Conservation (phyloP, 35 echinoderm and acorn worm genomes). For the Ophioderma brevispina region DNA sequence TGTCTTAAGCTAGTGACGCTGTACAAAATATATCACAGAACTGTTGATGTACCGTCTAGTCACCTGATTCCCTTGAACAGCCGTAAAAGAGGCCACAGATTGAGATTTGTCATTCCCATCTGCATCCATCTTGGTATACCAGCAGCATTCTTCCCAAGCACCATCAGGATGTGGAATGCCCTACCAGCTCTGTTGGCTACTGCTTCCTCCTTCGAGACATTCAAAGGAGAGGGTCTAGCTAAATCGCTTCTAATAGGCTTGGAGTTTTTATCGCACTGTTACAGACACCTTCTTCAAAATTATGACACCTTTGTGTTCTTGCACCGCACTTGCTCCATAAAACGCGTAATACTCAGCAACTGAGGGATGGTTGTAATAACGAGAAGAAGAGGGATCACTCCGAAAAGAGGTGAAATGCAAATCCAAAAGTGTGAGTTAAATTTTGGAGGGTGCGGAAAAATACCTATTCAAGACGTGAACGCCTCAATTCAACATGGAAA, state of each 20-base stretch:
- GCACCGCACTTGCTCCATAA: too few species aligned
- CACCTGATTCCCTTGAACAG: constrained; percentile 2
- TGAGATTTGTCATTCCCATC: background rate
- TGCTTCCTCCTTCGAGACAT: background rate
- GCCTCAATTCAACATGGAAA: too few species aligned
- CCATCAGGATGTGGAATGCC: background rate
- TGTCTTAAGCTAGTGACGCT: constrained; percentile 19
- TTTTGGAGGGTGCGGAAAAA: too few species aligned
- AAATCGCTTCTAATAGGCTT: background rate
- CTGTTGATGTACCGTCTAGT: constrained; percentile 15
- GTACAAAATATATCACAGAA: constrained; percentile 36
- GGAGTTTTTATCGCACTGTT: background rate
- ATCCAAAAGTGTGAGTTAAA: too few species aligned
- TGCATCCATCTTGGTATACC: background rate
- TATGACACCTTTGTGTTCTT: background rate
- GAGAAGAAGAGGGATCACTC: too few species aligned
- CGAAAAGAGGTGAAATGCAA: too few species aligned
- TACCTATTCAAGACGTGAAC: too few species aligned
- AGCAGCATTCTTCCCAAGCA: background rate
- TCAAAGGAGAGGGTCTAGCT: background rate
- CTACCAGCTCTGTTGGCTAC: too few species aligned
- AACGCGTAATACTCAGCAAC: too few species aligned
- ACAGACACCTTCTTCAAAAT: background rate
- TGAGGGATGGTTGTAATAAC: too few species aligned
- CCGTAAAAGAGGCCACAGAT: background rate